phyloP scores from a whole-genome alignment of 2,113 vertebrate genomes.

The Phyllostomus discolor region DNA sequence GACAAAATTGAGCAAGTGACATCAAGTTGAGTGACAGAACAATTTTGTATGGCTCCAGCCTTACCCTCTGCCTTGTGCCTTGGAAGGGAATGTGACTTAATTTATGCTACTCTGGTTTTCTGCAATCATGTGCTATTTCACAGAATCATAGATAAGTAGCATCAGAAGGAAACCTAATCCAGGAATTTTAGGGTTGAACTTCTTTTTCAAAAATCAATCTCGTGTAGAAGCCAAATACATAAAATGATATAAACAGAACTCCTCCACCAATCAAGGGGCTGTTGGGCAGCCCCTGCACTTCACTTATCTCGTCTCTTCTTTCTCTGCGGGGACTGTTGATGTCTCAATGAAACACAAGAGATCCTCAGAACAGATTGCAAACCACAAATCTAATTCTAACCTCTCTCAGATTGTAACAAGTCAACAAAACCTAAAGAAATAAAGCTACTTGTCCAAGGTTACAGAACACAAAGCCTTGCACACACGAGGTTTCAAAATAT shows the following conservation, averaged over 20 bases:
- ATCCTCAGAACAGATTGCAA: neutral
- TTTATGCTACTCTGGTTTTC: neutral
- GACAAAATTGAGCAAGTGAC: constrained; percentile 10
- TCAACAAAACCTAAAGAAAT: constrained; percentile 2
- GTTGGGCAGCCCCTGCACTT: neutral
- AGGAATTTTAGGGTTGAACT: neutral
- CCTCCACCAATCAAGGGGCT: neutral
- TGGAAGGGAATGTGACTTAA: neutral
- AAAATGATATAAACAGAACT: neutral
- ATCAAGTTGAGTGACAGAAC: neutral
- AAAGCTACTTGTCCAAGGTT: neutral
- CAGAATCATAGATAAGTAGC: neutral
- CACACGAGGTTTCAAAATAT: neutral
- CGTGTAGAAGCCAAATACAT: neutral
- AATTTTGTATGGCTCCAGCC: neutral
- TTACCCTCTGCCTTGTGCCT: neutral
- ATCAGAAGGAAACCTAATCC: neutral
- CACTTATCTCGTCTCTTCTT: neutral
- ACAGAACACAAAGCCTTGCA: neutral
- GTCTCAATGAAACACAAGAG: neutral
- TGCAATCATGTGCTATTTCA: neutral
- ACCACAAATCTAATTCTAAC: neutral
- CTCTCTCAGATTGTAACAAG: neutral
- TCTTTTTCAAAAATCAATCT: neutral
- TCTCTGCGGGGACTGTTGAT: neutral